These are phyloP conservation scores for Parapristionchus giblindavisi DNA, from an alignment of 2,888 invertebrate species.

Conservation along the genomic window DNA sequence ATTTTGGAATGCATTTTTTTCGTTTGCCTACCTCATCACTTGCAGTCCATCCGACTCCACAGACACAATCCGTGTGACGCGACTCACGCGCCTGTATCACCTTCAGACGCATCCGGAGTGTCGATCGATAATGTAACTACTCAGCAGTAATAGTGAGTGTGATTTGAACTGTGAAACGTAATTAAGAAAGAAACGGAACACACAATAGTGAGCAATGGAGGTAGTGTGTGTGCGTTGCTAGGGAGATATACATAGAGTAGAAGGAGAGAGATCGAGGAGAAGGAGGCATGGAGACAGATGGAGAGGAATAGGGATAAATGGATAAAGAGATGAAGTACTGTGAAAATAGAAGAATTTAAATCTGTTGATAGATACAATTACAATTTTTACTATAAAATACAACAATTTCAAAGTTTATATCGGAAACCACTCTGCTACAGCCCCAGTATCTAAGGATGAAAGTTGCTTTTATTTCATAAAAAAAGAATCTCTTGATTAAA, in stretches of 20 bases:
- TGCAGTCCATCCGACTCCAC: constrained; percentile 91
- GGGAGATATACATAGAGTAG: background rate
- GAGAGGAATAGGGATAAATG: background rate
- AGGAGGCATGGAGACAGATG: background rate
- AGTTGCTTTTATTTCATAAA: too few species aligned
- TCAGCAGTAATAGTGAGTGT: too few species aligned
- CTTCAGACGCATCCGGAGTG: constrained; percentile 44
- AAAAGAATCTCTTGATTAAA: too few species aligned
- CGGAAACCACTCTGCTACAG: too few species aligned
- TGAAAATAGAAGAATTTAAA: too few species aligned
- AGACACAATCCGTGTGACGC: constrained; percentile 80
- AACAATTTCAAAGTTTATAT: too few species aligned
- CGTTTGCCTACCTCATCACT: constrained; percentile 83
- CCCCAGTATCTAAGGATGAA: too few species aligned
- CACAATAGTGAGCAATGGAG: background rate
- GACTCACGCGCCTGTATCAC: constrained; percentile 75
- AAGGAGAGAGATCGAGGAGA: background rate
- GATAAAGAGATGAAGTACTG: too few species aligned
- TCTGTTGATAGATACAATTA: too few species aligned
- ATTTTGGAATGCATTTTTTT: background rate
- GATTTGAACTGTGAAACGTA: too few species aligned
- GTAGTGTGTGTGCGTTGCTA: background rate
- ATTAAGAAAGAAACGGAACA: background rate
- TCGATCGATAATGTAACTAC: too few species aligned
- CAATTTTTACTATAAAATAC: too few species aligned